phyloP scores from a whole-genome alignment of 37 sponge, comb jelly and placozoan genomes.

The Amphimedon queenslandica region DNA sequence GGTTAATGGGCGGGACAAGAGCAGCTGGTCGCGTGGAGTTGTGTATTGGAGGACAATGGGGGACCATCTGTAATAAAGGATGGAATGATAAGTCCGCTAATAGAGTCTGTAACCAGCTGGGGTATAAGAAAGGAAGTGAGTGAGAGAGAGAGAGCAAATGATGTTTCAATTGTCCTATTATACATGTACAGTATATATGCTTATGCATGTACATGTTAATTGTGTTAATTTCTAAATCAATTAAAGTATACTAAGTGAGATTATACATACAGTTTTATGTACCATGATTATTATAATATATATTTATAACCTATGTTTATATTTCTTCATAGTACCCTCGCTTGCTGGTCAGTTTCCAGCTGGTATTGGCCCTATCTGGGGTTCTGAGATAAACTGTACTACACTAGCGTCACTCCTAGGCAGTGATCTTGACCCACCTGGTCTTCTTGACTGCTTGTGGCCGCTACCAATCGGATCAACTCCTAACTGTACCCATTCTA shows the following conservation, averaged over 20 bases:
- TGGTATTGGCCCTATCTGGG: background rate
- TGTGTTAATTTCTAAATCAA: too few species aligned
- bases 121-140: background rate
- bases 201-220: too few species aligned
- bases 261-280: too few species aligned
- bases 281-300: too few species aligned
- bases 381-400: background rate
- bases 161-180: too few species aligned
- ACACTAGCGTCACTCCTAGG: too few species aligned
- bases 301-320: too few species aligned
- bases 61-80: background rate
- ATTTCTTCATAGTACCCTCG: background rate
- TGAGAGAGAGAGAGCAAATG: background rate
- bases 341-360: background rate
- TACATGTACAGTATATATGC: too few species aligned
- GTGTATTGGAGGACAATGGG: background rate
- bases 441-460: background rate
- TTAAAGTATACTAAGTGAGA: too few species aligned
- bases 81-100: background rate
- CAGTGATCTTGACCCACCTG: background rate
- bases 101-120: background rate
- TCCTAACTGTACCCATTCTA: background rate
- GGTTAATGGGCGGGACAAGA: background rate
- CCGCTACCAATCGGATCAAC: background rate
- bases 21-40: background rate